Base-by-base conservation (phyloP, 2,797 vertebrate species). In the Semaprochilodus insignis region DNA sequence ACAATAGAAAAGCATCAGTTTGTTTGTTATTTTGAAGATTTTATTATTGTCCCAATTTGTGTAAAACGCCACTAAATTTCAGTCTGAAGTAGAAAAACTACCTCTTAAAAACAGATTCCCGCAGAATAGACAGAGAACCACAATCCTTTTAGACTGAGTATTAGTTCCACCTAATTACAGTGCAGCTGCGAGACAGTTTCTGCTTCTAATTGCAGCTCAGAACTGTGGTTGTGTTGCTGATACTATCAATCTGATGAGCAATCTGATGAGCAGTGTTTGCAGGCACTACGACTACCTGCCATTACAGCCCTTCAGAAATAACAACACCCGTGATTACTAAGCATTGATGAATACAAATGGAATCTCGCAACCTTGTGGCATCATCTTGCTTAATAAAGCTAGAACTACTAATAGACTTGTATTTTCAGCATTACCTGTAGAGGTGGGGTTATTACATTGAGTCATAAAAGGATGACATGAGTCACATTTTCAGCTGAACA, bases 191-290 rank as follows among this genome's bases (percentile, higher is more conserved):
- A 4, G n/a, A 52, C 70, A 7, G 34, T 78, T 74, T 77, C 67
- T 71, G 6, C 72, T 78, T 74, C 60, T 57, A 65, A 80, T 27
- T 76, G 69, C 19, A 82, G 54, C 36, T n/a, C 34, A 17, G 54
- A 14, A 54, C 76, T 71, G 69, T 65, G 55, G 55, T 57, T 74
- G 55, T 63, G 60, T 78, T 51, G 67, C 40, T 78, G 69, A 74
- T 74, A 51, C 70, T 66, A 57, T 48, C 44, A 48, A 63, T 78
- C n/a, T 74, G 66, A 81, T 81, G 19, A 71, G 40, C 11, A 48
- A 63, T 78, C 27, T 74, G 66, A 81, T 81, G 10, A 71, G 40
- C 34, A 40, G 25, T 40, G 65, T 67, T 67, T 7, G 16, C 65
- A 67, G 34, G 34, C 4, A 16, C 63, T 19, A 34, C 5, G 6